Evolutionary conservation across 1,140 invertebrate genomes (phyloP).

Genomic region (Onthophagus taurus): DNA sequence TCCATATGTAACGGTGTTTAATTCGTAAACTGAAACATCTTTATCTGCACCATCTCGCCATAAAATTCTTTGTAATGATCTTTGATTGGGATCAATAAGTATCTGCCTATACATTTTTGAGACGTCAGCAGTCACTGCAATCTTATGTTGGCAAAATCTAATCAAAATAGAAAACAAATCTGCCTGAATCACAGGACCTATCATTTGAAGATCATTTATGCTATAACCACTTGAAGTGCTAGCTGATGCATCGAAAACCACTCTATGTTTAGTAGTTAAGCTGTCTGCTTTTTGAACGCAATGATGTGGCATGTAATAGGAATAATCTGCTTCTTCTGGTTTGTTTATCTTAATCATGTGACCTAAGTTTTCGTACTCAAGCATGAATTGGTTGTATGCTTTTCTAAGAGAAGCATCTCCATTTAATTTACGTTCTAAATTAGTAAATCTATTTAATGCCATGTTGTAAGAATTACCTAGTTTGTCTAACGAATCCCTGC

Average conservation of each 20-base stretch:
- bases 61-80: too few species aligned
- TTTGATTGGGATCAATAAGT: too few species aligned
- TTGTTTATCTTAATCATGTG: constrained; percentile 22
- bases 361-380: constrained; percentile 24
- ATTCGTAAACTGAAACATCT: too few species aligned
- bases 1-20: too few species aligned
- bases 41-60: too few species aligned
- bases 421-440: constrained; percentile 29
- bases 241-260: constrained; percentile 36
- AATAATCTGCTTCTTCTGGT: not conserved
- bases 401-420: constrained; percentile 1
- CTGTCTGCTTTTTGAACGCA: constrained; percentile 28
- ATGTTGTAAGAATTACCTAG: constrained; percentile 26
- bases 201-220: constrained; percentile 31
- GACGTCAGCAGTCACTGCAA: too few species aligned
- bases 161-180: constrained; percentile 20
- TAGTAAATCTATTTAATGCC: constrained; percentile 16
- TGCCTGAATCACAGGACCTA: constrained; percentile 20
- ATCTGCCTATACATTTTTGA: too few species aligned
- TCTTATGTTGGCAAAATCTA: too few species aligned
- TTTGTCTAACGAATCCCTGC: constrained; percentile 20
- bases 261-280: constrained; percentile 31
- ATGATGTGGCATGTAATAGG: constrained; percentile 38
- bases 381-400: constrained; percentile 27
- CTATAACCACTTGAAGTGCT: constrained; percentile 26